Evolutionary conservation across 2,797 vertebrate genomes (phyloP), one percentile per base, ranked within the genome.

Genomic region (Rhinatrema bivittatum): DNA sequence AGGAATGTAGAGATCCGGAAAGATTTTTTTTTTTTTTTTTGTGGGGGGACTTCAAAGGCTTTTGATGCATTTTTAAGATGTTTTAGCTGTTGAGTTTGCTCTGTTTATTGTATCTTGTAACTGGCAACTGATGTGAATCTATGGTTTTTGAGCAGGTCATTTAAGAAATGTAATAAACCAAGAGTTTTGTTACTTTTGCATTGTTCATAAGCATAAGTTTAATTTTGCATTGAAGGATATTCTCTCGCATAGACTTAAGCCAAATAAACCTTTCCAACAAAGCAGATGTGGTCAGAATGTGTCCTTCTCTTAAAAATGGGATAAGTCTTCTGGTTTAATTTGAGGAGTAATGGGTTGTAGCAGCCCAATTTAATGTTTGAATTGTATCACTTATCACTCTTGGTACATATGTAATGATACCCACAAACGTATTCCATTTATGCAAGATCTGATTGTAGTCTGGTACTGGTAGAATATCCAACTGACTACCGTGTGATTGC

Each of bases 1-100:
- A 76, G 52, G 60, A 57, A 58, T 29, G 29, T 33, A 28, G 72
- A 75, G 79, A 65, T 79, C 73, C 84, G 78, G 83, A 83, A 77
- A 82, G 79, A 76, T 79, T 72, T 75, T 76, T 78, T 29, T 52
- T 66, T 60, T 70, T 78, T 82, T 81, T 81, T 73, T 79, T 84
- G 62, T 68, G n/a, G n/a, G n/a, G n/a, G 79, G 69, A 75, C 74
- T 76, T 78, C 79, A 83, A 76, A 73, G 79, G 78, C 76, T 79
- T n/a, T n/a, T 72, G 70, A 72, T 80, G 74, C 78, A 78, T 82
- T 85, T 83, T 82, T 79, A 78, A 74, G 56, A 79, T 71, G 68
- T 82, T 81, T 74, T 78, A 82, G 76, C 76, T 77, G 71, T 78
- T 69, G 46, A 72, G 63, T 72, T 62, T 39, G 64, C 62, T 76